Conservation (phyloP, 2,888 invertebrate genomes). For the Drosophila fungiperda region DNA sequence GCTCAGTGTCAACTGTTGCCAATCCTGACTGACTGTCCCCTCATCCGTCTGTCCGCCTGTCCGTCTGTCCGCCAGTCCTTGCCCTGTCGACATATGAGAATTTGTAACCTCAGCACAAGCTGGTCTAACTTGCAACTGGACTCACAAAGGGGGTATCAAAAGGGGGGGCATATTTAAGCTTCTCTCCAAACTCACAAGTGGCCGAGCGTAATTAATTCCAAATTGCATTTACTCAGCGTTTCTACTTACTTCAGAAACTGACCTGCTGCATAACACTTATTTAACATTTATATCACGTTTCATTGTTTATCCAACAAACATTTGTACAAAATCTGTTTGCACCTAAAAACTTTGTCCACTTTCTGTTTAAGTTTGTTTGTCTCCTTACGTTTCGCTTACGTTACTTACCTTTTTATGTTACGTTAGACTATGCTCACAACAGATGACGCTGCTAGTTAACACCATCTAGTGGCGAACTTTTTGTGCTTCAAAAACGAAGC, state of each 20-base stretch:
- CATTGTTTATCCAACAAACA: constrained; percentile 11
- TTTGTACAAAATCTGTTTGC: constrained; percentile 44
- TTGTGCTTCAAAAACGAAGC: not conserved
- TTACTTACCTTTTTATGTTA: not conserved
- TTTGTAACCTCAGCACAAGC: constrained; percentile 82
- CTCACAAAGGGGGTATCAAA: not conserved
- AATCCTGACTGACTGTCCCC: constrained; percentile 63
- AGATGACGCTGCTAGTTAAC: not conserved
- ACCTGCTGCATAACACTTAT: constrained; percentile 27
- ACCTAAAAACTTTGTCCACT: not conserved
- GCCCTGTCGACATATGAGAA: constrained; percentile 82
- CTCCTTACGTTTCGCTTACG: constrained; percentile 9
- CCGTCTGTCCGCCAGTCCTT: constrained; percentile 4
- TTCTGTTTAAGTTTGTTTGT: constrained; percentile 11
- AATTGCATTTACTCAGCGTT: constrained; percentile 64
- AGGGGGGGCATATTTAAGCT: constrained; percentile 19
- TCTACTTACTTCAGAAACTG: constrained; percentile 29
- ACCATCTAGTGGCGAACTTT: constrained; percentile 37
- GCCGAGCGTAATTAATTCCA: constrained; percentile 73
- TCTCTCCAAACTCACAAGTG: constrained; percentile 45
- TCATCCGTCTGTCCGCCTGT: constrained; percentile 1
- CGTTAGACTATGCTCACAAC: not conserved
- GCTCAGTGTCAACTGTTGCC: constrained; percentile 85
- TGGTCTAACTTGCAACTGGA: constrained; percentile 63
- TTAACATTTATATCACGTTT: constrained; percentile 43